phyloP scores from a whole-genome alignment of 2,888 invertebrate species.

The Laothoe populi region DNA sequence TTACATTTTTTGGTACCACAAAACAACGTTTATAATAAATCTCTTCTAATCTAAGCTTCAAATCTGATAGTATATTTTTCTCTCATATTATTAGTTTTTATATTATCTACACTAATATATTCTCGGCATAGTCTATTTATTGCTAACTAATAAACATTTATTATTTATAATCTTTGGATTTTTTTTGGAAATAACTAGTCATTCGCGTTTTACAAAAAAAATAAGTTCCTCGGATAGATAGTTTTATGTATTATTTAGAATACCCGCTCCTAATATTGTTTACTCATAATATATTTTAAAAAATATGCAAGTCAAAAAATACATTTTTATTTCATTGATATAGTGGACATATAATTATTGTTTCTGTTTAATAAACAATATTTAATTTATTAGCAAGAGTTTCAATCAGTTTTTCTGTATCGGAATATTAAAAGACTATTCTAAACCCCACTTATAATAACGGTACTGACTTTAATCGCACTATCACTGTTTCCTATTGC shows the following conservation, averaged over 20 bases:
- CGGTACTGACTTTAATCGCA: not conserved
- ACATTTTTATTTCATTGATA: too few relatives aligned
- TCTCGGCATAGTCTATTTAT: conserved; percentile 2
- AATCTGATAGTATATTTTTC: not conserved
- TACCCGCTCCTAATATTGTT: not conserved
- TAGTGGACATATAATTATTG: not conserved
- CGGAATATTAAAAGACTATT: not conserved
- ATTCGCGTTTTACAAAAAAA: not conserved
- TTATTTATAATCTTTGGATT: not conserved
- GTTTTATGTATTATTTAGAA: not conserved
- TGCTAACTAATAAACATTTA: not conserved
- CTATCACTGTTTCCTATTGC: not conserved
- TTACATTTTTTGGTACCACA: conserved; percentile 14
- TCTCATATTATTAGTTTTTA: not conserved
- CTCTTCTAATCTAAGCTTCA: conserved; percentile 13
- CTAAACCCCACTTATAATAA: not conserved
- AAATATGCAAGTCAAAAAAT: too few relatives aligned
- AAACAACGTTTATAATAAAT: conserved; percentile 7
- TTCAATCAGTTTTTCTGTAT: too few relatives aligned
- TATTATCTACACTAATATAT: conserved; percentile 17
- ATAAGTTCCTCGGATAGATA: conserved; percentile 4
- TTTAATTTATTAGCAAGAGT: too few relatives aligned
- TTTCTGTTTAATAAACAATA: not conserved
- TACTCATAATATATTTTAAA: too few relatives aligned
- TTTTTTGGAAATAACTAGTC: conserved; percentile 14